Base-by-base conservation (phyloP, 2,888 invertebrate genomes). In the Boloria selene region DNA sequence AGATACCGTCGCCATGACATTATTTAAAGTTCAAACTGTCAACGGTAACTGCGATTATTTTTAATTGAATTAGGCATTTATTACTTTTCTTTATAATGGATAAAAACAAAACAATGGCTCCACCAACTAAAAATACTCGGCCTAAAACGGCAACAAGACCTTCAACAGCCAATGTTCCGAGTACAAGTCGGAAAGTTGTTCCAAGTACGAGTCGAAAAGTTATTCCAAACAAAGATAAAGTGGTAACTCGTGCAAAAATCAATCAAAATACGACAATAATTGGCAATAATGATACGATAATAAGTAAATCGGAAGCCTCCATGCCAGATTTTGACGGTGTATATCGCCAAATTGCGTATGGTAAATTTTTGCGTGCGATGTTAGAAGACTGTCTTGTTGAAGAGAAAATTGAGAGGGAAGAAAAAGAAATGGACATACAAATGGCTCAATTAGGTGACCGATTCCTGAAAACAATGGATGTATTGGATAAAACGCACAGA, bases 401-500 rank as follows among this genome's bases (percentile, higher is more conserved):
- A 4, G 90, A 90, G 13, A 90, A 90, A 71, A 84, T 90, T 17
- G 81, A 86, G 2, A 69, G 85, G 0, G 91, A 91, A 50, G 86
- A 88, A 55, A 87, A 85, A 0, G 75, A 84, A 4, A 80, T 91
- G 65, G 93, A 93, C n/a, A 72, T 87, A 0, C 90, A 93, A 63
- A 87, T 93, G 83, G 77, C 86, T 0, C 83, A 85, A 51, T 64
- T 93, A 13, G 87, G 88, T 0, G 87, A 90, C 50, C 81, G 92
- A 16, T 89, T 93, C 53, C 84, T 88, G 70, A 83, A 89, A 64
- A 91, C 91, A 0, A 82, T 87, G 68, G 81, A 87, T 18, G 81
- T 90, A 61, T 74, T 93, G 4, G 88, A 93, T 56, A 88, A 88
- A 74, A 92, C 93, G 0, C 90, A 86, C 70, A 77, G 82, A 45